A percentile compares a stretch with the other conserved stretches of the same genome.
Evolutionary conservation across 2,797 vertebrate genomes (phyloP).

Genomic region (Chaetodon trifasciatus): DNA sequence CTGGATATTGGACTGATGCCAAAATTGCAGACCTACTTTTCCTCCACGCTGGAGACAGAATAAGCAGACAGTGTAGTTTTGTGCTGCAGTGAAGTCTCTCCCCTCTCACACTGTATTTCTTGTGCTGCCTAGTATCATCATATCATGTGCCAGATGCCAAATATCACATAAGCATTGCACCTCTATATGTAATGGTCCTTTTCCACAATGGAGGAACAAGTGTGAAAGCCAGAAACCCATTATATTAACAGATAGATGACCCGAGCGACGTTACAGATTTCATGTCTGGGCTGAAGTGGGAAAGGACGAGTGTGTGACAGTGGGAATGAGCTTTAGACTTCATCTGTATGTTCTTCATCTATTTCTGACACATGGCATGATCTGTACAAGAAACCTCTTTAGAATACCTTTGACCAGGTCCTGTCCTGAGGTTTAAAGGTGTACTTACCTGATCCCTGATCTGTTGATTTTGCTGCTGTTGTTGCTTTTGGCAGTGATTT

Average conservation of each 20-base stretch:
- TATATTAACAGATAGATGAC: conserved; percentile 28
- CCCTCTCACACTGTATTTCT: conserved; percentile 7
- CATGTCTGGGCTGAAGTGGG: conserved; percentile 29
- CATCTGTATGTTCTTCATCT: neutral
- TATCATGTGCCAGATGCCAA: conserved; percentile 16
- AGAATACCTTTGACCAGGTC: conserved; percentile 11
- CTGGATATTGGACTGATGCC: neutral
- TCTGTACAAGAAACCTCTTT: neutral
- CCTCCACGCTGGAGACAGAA: neutral
- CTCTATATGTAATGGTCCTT: conserved; percentile 3
- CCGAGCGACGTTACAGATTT: conserved; percentile 17
- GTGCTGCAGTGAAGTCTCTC: conserved; percentile 22
- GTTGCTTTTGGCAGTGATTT: conserved; percentile 8
- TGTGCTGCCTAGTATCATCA: conserved; percentile 4
- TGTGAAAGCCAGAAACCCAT: conserved; percentile 28
- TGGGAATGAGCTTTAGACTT: conserved; percentile 44
- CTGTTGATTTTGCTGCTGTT: conserved; percentile 29
- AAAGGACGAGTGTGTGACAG: conserved; percentile 23
- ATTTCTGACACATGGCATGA: conserved; percentile 5
- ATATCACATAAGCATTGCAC: conserved; percentile 20
- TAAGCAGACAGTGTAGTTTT: conserved; percentile 19
- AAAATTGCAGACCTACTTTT: neutral
- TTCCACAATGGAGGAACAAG: conserved; percentile 17
- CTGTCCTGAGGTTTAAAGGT: conserved; percentile 29
- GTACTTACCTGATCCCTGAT: conserved; percentile 7